A percentile compares a stretch with the other conserved stretches of the same genome.
phyloP scores from a whole-genome alignment of 1,140 invertebrate genomes.

The Drosophila murphyi region DNA sequence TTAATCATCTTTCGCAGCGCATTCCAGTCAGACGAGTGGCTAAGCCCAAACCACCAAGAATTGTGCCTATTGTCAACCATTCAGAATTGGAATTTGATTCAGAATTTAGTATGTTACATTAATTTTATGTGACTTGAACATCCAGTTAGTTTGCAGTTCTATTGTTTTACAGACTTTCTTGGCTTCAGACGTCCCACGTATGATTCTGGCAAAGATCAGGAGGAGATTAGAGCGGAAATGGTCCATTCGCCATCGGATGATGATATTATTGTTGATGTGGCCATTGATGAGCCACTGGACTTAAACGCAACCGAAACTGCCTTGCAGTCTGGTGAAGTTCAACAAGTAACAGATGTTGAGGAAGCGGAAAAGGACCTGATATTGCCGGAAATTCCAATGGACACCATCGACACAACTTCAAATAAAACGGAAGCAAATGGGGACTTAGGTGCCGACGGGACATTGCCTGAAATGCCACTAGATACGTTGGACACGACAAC shows the following conservation, averaged over 20 bases:
- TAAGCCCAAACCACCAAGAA: not conserved
- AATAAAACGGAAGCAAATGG: not conserved
- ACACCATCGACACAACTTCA: not conserved
- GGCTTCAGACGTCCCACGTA: slow-evolving; percentile 55
- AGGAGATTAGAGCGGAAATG: slow-evolving; percentile 28
- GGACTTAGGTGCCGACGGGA: too few species aligned
- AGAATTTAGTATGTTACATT: slow-evolving; percentile 38
- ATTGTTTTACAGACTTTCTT: slow-evolving; percentile 44
- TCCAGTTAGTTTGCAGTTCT: not conserved
- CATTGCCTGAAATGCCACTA: not conserved
- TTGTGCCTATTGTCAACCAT: not conserved
- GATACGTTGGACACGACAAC: not conserved
- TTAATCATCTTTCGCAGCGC: slow-evolving; percentile 27
- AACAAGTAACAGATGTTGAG: not conserved
- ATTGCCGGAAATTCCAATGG: not conserved
- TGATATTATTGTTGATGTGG: slow-evolving; percentile 17
- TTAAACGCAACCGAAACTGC: not conserved
- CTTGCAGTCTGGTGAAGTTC: not conserved
- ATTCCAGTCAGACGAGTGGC: slow-evolving; percentile 16
- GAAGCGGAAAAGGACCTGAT: not conserved
- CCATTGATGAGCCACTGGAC: not conserved
- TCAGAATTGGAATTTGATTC: slow-evolving; percentile 50
- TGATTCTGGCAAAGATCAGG: slow-evolving; percentile 62
- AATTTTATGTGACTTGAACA: too few species aligned
- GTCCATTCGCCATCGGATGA: slow-evolving; percentile 12